These are phyloP conservation scores for Eupithecia subumbrata DNA, from an alignment of 2,888 invertebrate species.

Conservation along the genomic window DNA sequence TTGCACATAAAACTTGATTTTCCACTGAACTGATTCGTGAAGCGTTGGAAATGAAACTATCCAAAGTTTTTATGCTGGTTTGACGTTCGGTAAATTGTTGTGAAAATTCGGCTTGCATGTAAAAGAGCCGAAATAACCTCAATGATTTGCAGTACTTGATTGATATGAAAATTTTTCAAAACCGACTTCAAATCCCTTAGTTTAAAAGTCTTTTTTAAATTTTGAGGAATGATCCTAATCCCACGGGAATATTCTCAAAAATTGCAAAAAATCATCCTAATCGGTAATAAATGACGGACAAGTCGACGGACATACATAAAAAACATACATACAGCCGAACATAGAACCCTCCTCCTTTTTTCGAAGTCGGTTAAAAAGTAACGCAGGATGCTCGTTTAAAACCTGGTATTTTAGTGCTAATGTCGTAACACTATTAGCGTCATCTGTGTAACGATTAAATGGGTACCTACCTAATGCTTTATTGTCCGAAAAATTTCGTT, in stretches of 20 bases:
- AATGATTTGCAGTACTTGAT: background rate
- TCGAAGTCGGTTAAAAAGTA: background rate
- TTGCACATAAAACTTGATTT: slow-evolving; percentile 43
- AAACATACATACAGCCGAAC: too few species aligned
- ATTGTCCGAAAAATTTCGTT: background rate
- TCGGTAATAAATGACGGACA: too few species aligned
- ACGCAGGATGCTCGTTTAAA: background rate
- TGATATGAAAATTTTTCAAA: too few species aligned
- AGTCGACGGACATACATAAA: too few species aligned
- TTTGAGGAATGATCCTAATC: too few species aligned
- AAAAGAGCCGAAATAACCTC: background rate
- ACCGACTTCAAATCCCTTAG: too few species aligned
- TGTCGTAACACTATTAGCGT: background rate
- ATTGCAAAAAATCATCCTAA: too few species aligned
- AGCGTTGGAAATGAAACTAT: slow-evolving; percentile 5
- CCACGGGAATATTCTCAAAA: too few species aligned
- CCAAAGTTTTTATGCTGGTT: background rate
- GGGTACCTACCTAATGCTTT: background rate
- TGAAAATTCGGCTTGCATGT: background rate
- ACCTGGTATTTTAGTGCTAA: background rate
- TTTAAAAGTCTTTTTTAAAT: too few species aligned
- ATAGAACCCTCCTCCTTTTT: too few species aligned
- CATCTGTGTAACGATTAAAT: background rate
- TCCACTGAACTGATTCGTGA: slow-evolving; percentile 50
- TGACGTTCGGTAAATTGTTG: background rate